Base-by-base conservation (phyloP, 2,888 invertebrate genomes). In the Euproctis similis region DNA sequence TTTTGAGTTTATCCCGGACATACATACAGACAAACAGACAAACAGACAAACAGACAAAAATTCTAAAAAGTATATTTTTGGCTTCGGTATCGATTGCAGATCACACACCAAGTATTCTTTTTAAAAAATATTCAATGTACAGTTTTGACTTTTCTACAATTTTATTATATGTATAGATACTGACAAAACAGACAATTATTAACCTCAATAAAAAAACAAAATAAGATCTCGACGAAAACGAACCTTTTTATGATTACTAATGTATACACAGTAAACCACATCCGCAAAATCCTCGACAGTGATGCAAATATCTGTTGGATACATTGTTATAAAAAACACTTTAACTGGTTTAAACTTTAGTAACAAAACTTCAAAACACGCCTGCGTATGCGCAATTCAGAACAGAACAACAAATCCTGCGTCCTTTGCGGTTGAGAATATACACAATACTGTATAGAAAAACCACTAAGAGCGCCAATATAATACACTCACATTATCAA, bases 271-370 rank as follows among this genome's bases (percentile, higher is more conserved):
- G 30, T 69, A 78, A 1, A 81, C 82, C 17, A 81, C 80, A 69
- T 82, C 82, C 64, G 74, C 60, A 42, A 82, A 82, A 39, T 72
- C 74, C 38, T 80, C 72, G 13, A 81, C 72, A 25, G 63, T 67
- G 17, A 76, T 65, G 56, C 68, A 70, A 41, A 75, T 60, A 46
- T 64, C 63, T 36, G 66, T 71, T 2, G 75, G 58, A 57, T 71
- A 71, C 81, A 81, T 81, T 32, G 39, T 65, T 32, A 33, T 21
- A n/a, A n/a, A n/a, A n/a, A n/a, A 28, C 25, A 43, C 36, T 30
- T 26, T 26, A 34, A 30, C 37, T 8, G 7, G n/a, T n/a, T n/a
- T n/a, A n/a, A n/a, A n/a, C n/a, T n/a, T n/a, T n/a, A n/a, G n/a
- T n/a, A n/a, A n/a, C n/a, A n/a, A 22, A 10, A 22, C 11, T 13